Percentiles rank a stretch among this genome's conserved stretches.
Evolutionary conservation across 2,113 vertebrate genomes (phyloP).

Genomic region (Acanthochromis polyacanthus): DNA sequence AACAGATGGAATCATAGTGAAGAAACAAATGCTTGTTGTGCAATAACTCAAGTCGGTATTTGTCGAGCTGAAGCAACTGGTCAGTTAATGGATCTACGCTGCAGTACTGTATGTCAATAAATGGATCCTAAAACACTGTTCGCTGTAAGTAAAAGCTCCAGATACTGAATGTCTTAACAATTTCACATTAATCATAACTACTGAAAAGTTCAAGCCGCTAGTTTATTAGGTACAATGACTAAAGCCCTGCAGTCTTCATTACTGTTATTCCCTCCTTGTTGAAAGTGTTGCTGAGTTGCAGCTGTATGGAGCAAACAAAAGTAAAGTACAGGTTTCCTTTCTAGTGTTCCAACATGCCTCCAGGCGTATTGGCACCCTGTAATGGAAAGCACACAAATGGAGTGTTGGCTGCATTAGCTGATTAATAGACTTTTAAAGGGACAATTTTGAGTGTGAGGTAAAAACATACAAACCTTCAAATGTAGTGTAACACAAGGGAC

Average conservation of each 20-base stretch:
- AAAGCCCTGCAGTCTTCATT: too few relatives aligned
- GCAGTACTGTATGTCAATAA: too few relatives aligned
- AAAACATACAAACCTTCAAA: slow-evolving; percentile 5
- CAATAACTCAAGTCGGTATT: not conserved
- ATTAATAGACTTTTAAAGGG: slow-evolving; percentile 28
- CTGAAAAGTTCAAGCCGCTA: too few relatives aligned
- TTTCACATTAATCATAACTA: too few relatives aligned
- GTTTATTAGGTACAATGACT: too few relatives aligned
- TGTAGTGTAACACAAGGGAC: slow-evolving; percentile 11
- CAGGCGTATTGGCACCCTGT: slow-evolving; percentile 4
- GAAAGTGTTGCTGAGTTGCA: not conserved
- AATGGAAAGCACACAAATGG: not conserved
- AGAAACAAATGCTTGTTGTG: not conserved
- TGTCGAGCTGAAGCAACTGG: not conserved
- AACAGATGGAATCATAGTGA: not conserved
- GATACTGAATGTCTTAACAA: too few relatives aligned
- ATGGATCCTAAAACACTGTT: too few relatives aligned
- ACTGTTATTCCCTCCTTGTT: too few relatives aligned
- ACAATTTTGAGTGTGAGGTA: slow-evolving; percentile 14
- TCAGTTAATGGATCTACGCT: not conserved
- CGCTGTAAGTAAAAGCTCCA: too few relatives aligned
- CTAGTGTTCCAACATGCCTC: not conserved
- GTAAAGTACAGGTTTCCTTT: not conserved
- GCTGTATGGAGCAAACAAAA: slow-evolving; percentile 21
- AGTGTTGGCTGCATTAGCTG: slow-evolving; percentile 10